These are phyloP conservation scores for Idaea aversata DNA, from an alignment of 2,888 invertebrate species.

Conservation along the genomic window DNA sequence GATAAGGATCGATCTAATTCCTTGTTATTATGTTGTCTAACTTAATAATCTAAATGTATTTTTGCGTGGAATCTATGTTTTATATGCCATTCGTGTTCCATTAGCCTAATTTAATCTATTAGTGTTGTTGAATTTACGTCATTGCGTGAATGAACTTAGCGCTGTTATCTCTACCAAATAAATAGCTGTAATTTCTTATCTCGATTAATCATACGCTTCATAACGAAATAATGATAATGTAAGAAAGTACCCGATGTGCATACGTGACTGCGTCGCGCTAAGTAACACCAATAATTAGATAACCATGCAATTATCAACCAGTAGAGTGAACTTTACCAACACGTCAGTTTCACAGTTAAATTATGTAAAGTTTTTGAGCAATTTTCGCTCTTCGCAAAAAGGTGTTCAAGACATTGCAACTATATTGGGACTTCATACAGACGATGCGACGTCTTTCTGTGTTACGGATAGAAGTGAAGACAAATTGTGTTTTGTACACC, in stretches of 20 bases:
- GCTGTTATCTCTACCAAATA: slow-evolving; percentile 53
- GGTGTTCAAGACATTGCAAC: slow-evolving; percentile 65
- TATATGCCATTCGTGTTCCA: neutral
- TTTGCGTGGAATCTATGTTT: neutral
- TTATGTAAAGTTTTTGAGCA: slow-evolving; percentile 65
- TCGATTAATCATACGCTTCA: slow-evolving; percentile 49
- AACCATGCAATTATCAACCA: slow-evolving; percentile 62
- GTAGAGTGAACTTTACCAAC: slow-evolving; percentile 64
- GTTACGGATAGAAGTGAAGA: neutral
- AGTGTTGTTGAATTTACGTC: slow-evolving; percentile 10
- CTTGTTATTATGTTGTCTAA: neutral
- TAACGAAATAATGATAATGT: slow-evolving; percentile 39
- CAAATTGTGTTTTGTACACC: slow-evolving; percentile 21
- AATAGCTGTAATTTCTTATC: slow-evolving; percentile 59
- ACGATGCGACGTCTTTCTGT: slow-evolving; percentile 41
- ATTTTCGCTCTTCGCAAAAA: slow-evolving; percentile 52
- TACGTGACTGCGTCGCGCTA: slow-evolving; percentile 44
- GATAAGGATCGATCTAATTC: neutral
- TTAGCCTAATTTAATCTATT: slow-evolving; percentile 46
- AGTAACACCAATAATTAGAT: slow-evolving; percentile 27
- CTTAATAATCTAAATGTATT: slow-evolving; percentile 3
- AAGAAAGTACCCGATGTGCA: slow-evolving; percentile 37
- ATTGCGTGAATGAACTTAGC: slow-evolving; percentile 48
- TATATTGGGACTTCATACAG: slow-evolving; percentile 61
- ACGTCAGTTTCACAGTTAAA: slow-evolving; percentile 64